Evolutionary conservation across 2,888 invertebrate species (phyloP).

Genomic region (Melinaea menophilus): DNA sequence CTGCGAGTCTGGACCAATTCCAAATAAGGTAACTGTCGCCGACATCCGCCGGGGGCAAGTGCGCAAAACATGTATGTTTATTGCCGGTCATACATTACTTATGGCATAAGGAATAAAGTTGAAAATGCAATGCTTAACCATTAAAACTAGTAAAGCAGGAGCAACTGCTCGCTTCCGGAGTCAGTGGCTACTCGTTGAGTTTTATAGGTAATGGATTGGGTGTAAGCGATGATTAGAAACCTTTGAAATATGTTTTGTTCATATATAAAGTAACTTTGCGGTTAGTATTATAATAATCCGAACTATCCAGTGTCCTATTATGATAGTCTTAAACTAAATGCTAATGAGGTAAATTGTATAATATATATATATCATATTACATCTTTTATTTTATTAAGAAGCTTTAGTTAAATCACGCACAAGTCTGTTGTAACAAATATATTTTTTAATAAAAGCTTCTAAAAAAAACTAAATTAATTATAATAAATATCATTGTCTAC

Average conservation of each 20-base stretch:
- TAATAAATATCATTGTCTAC: no score
- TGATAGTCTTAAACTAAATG: no score
- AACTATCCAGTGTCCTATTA: no score
- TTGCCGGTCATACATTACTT: slow-evolving; percentile 38
- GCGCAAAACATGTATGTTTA: slow-evolving; percentile 41
- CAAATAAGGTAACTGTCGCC: slow-evolving; percentile 75
- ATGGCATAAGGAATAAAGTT: slow-evolving; percentile 39
- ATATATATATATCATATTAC: no score
- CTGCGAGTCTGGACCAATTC: slow-evolving; percentile 64
- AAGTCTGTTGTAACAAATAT: no score
- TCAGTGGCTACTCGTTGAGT: slow-evolving; percentile 54
- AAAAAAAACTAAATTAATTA: no score
- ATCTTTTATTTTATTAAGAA: no score
- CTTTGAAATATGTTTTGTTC: slow-evolving; percentile 16
- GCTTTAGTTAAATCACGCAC: no score
- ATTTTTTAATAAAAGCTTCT: no score
- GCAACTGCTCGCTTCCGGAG: slow-evolving; percentile 60
- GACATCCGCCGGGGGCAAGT: slow-evolving; percentile 60
- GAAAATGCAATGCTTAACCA: slow-evolving; percentile 37
- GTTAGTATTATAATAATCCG: no score
- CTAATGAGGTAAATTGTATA: no score
- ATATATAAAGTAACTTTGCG: neutral
- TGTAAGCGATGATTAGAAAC: slow-evolving; percentile 48
- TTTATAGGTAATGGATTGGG: slow-evolving; percentile 66
- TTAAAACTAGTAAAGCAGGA: slow-evolving; percentile 39